Percentiles rank a stretch among this genome's conserved stretches.
Conservation (phyloP, 2,113 vertebrate genomes). For the Scolopax mira region DNA sequence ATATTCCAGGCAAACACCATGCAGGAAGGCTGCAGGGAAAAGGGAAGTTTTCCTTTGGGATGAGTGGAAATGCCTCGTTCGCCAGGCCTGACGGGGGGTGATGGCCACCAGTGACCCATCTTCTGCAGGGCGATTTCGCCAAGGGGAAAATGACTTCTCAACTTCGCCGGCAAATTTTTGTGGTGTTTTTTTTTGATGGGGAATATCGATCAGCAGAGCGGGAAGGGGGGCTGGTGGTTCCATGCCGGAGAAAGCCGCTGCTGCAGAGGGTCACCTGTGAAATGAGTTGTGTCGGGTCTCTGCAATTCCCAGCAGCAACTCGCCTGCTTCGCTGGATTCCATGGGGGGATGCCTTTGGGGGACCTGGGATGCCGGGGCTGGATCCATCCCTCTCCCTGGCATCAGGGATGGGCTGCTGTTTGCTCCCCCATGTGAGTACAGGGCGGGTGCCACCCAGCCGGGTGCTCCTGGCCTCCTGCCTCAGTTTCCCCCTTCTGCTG, state of each 20-base stretch:
- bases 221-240: fast-evolving
- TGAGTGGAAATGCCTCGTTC: background rate
- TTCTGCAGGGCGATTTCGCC: fast-evolving
- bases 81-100: fast-evolving
- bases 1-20: background rate
- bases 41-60: background rate
- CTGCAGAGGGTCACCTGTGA: background rate
- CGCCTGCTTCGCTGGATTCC: fast-evolving
- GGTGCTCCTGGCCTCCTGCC: background rate
- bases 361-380: fast-evolving
- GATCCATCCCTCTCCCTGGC: too few relatives aligned
- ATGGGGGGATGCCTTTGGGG: too few relatives aligned
- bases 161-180: background rate
- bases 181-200: background rate
- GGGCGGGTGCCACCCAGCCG: too few relatives aligned
- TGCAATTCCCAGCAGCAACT: fast-evolving
- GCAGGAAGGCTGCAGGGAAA: background rate
- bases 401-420: background rate
- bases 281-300: background rate
- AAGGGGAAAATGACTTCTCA: background rate
- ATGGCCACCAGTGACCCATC: background rate
- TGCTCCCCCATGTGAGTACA: background rate
- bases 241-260: background rate
- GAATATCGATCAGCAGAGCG: fast-evolving
- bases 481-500: background rate